Evolutionary conservation across 2,888 invertebrate species (phyloP).

Genomic region (Exephanes ischioxanthus): DNA sequence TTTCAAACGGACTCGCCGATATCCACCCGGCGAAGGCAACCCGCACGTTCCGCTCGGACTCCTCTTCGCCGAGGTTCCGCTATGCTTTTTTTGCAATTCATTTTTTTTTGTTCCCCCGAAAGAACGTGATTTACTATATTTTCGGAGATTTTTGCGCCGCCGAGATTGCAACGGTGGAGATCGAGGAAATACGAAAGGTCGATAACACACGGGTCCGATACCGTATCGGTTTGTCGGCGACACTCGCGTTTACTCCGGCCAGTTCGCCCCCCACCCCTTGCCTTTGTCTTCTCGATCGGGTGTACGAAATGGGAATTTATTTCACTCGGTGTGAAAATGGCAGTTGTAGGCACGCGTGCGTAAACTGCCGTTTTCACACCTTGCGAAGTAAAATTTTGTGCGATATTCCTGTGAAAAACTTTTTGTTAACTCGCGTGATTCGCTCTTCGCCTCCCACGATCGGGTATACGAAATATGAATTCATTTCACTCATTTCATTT

Average conservation of each 20-base stretch:
- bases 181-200: not conserved
- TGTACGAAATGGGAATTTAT: too few relatives aligned
- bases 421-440: too few relatives aligned
- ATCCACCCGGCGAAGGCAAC: conserved; percentile 41
- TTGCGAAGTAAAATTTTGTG: too few relatives aligned
- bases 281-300: too few relatives aligned
- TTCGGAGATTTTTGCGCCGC: not conserved
- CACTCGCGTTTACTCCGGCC: not conserved
- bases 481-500: too few relatives aligned
- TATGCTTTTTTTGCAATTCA: conserved; percentile 2
- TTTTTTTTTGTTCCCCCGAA: not conserved
- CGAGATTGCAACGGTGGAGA: not conserved
- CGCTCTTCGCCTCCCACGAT: too few relatives aligned
- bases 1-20: conserved; percentile 59
- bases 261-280: not conserved
- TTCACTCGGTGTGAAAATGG: too few relatives aligned
- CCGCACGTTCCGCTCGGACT: conserved; percentile 30
- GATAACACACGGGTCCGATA: not conserved
- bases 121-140: not conserved
- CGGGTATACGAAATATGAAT: too few relatives aligned
- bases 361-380: too few relatives aligned
- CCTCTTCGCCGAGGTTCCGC: conserved; percentile 42
- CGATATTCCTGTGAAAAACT: too few relatives aligned
- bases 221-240: not conserved
- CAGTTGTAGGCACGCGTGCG: too few relatives aligned